phyloP scores from a whole-genome alignment of 2,797 vertebrate species.

The Helarctos malayanus region DNA sequence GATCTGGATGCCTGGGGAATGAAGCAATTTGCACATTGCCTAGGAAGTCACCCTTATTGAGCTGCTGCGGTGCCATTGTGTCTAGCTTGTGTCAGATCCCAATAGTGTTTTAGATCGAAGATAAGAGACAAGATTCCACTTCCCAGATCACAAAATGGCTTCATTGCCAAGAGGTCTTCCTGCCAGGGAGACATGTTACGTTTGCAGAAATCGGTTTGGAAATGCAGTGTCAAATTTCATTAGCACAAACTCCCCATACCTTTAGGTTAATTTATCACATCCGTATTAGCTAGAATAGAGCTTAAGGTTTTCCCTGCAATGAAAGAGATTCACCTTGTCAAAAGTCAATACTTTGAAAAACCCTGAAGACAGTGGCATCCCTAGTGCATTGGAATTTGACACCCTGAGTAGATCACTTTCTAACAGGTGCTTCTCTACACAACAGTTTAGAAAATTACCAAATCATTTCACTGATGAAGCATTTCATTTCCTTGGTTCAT shows the following conservation, averaged over 20 bases:
- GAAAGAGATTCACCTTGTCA: conserved; percentile 55
- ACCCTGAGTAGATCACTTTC: neutral
- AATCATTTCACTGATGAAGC: neutral
- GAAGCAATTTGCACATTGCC: neutral
- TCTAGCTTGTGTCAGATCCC: no score
- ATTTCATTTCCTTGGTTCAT: neutral
- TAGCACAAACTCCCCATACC: neutral
- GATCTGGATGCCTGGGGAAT: neutral
- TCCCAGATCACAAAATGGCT: neutral
- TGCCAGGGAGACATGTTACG: neutral
- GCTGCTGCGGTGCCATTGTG: neutral
- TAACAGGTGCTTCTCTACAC: neutral
- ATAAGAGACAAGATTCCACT: neutral
- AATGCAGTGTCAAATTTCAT: conserved; percentile 53
- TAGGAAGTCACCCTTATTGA: neutral
- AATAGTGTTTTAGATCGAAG: neutral
- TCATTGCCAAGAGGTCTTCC: neutral
- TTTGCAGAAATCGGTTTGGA: conserved; percentile 44
- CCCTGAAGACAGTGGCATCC: neutral
- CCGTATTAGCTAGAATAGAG: neutral
- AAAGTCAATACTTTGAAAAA: neutral
- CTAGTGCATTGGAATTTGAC: neutral
- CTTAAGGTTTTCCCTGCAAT: neutral
- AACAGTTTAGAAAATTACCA: neutral
- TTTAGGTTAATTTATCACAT: neutral